phyloP scores from a whole-genome alignment of 2,797 vertebrate species.

The Geotrypetes seraphini region DNA sequence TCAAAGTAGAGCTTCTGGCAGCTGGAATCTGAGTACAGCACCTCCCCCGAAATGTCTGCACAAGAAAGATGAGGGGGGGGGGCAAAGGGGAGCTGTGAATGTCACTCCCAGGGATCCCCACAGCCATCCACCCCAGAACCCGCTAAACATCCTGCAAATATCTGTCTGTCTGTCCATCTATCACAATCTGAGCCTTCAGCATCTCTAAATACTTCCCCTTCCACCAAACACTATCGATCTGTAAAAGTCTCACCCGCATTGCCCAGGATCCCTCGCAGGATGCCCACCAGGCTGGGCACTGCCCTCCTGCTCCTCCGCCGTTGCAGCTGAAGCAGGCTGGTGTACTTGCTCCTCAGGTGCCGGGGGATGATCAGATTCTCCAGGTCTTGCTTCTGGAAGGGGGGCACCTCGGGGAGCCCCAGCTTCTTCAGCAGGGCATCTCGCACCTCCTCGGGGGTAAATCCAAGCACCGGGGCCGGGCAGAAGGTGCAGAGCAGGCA shows the following conservation, averaged over 20 bases:
- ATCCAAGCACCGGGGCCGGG: constrained; percentile 25
- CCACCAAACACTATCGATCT: no score
- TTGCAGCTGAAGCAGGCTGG: constrained; percentile 65
- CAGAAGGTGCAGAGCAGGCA: constrained; percentile 30
- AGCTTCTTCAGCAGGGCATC: constrained; percentile 66
- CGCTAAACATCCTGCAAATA: no score
- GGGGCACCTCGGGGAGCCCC: constrained; percentile 59
- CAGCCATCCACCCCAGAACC: no score
- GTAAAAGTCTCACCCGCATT: constrained; percentile 76
- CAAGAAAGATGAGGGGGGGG: background rate
- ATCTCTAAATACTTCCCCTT: no score
- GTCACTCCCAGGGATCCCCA: no score
- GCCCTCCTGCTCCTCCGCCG: constrained; percentile 50
- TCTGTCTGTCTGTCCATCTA: no score
- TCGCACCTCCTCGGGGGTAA: constrained; percentile 65
- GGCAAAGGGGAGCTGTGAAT: no score
- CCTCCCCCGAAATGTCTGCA: constrained; percentile 68
- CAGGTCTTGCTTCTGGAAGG: constrained; percentile 66
- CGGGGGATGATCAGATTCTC: constrained; percentile 69
- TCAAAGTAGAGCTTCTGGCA: constrained; percentile 73
- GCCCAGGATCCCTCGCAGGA: constrained; percentile 74
- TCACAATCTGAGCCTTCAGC: no score
- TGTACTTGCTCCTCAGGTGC: constrained; percentile 68
- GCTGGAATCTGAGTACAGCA: constrained; percentile 64
- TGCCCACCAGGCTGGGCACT: constrained; percentile 75